Conservation (phyloP, 2,113 vertebrate species). For the Cynoglossus semilaevis region DNA sequence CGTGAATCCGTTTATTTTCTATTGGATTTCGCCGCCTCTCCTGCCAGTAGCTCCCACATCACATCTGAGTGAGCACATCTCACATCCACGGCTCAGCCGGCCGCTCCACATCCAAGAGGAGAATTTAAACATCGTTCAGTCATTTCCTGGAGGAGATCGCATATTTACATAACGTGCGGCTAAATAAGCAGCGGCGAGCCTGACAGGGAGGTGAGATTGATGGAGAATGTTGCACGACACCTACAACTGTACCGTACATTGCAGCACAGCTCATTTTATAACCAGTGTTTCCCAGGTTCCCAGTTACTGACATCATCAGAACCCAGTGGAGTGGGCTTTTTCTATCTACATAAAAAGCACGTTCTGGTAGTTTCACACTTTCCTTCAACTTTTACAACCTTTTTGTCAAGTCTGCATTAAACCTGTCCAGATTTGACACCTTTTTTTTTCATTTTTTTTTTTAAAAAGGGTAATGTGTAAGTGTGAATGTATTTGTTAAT, state of each 20-base stretch:
- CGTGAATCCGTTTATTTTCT: not conserved
- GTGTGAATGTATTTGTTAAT: constrained; percentile 25
- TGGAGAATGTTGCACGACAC: constrained; percentile 51
- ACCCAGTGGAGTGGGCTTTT: not conserved
- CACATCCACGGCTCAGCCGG: constrained; percentile 9
- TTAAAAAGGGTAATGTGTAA: constrained; percentile 10
- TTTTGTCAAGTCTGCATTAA: constrained; percentile 15
- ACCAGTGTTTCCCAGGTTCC: constrained; percentile 37
- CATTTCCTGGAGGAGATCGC: constrained; percentile 26
- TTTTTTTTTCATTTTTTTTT: constrained; percentile 15
- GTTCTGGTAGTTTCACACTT: not conserved
- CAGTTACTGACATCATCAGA: constrained; percentile 34
- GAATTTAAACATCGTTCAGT: constrained; percentile 37
- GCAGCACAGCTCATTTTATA: constrained; percentile 42
- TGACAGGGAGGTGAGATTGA: constrained; percentile 53
- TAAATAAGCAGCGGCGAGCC: constrained; percentile 39
- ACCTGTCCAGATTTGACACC: constrained; percentile 30
- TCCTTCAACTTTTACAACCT: constrained; percentile 1
- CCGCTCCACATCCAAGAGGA: constrained; percentile 17
- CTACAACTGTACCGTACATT: constrained; percentile 29
- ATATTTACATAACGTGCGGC: constrained; percentile 51
- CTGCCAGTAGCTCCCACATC: constrained; percentile 26
- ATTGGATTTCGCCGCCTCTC: constrained; percentile 2
- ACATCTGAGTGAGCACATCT: constrained; percentile 12
- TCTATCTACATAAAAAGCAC: not conserved